These are phyloP conservation scores for Melanostigma gelatinosum DNA, from an alignment of 2,113 vertebrate species.

Conservation along the genomic window DNA sequence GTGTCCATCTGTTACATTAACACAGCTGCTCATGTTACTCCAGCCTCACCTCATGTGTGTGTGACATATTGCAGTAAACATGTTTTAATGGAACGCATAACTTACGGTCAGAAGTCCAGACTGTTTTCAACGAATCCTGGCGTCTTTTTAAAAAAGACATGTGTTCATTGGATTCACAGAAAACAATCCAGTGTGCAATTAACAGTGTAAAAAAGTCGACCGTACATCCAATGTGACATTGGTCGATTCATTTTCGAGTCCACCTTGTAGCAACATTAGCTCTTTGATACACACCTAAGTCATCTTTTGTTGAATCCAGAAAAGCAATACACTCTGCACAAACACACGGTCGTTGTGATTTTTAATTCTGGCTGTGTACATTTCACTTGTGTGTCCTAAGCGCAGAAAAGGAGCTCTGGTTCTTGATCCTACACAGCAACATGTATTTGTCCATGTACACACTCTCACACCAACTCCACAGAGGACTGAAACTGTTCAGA, in stretches of 20 bases:
- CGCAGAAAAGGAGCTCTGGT: conserved; percentile 3
- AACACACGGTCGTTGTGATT: background rate
- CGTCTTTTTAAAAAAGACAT: background rate
- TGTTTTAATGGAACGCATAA: background rate
- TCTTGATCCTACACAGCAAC: conserved; percentile 33
- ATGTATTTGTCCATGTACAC: conserved; percentile 25
- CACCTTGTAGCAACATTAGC: background rate
- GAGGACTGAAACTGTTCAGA: conserved; percentile 19
- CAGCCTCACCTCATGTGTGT: background rate
- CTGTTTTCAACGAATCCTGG: background rate
- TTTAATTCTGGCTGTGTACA: background rate
- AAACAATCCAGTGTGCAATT: background rate
- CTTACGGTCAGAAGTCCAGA: background rate
- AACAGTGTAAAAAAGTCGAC: background rate
- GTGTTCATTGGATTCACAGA: background rate
- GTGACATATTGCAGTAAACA: background rate
- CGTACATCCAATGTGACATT: background rate
- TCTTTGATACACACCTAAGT: background rate
- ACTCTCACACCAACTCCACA: conserved; percentile 18
- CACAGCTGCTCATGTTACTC: background rate
- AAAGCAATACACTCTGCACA: background rate
- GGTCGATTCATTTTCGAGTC: background rate
- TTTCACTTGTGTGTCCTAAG: background rate
- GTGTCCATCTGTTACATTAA: background rate
- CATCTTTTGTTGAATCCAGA: background rate